phyloP scores from a whole-genome alignment of 64 coral and sea anemone species.

The Stichodactyla mertensii region DNA sequence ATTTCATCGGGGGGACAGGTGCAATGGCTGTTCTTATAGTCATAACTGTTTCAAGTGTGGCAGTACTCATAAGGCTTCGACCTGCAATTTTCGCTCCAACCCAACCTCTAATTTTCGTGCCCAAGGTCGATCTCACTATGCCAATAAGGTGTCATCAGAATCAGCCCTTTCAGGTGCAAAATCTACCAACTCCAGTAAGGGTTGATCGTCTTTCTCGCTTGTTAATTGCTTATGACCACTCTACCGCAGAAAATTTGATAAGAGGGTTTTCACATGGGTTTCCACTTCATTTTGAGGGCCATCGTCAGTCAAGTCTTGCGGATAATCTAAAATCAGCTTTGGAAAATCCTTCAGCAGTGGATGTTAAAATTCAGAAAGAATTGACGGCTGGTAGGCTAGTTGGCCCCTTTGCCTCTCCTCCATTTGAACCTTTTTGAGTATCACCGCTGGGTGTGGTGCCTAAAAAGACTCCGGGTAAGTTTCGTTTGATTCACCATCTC shows the following conservation, averaged over 20 bases:
- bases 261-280: slow-evolving; percentile 25
- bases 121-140: neutral
- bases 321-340: slow-evolving; percentile 19
- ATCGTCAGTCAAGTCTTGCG: too few relatives aligned
- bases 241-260: neutral
- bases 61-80: too few relatives aligned
- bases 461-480: slow-evolving; percentile 35
- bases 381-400: neutral
- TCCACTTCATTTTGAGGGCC: neutral
- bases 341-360: slow-evolving; percentile 15
- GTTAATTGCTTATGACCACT: slow-evolving; percentile 14
- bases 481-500: slow-evolving; percentile 24
- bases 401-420: slow-evolving; percentile 15
- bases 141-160: neutral
- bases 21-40: neutral
- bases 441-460: neutral
- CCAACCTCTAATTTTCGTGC: neutral
- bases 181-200: slow-evolving; percentile 18
- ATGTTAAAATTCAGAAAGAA: slow-evolving; percentile 32
- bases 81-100: neutral
- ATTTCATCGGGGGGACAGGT: neutral
- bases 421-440: neutral
- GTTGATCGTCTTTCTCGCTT: slow-evolving; percentile 10
- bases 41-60: neutral
- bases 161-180: neutral